Percentiles rank a stretch among this genome's conserved stretches.
Conservation (phyloP, 2,113 vertebrate species). For the Oxyura jamaicensis region DNA sequence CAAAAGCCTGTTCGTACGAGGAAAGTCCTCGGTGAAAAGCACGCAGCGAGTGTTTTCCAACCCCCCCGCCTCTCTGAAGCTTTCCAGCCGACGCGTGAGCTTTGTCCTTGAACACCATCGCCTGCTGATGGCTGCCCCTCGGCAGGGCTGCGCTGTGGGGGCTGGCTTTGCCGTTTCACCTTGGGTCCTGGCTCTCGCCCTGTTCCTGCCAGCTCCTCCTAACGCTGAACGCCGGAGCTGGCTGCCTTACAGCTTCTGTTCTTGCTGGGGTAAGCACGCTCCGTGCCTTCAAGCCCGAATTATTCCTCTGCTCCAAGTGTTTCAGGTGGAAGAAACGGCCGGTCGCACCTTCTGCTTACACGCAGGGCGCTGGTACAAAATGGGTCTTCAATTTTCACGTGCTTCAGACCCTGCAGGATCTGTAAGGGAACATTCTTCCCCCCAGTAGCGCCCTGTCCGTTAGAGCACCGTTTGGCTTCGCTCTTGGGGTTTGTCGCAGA, state of each 20-base stretch:
- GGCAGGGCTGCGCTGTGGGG: background rate
- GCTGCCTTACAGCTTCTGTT: background rate
- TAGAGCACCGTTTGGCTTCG: background rate
- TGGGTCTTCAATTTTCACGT: background rate
- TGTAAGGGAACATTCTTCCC: background rate
- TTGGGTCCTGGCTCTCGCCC: background rate
- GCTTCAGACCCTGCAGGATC: background rate
- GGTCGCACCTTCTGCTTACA: background rate
- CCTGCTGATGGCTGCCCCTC: background rate
- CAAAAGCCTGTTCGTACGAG: background rate
- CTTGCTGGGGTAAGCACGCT: background rate
- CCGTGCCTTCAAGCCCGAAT: background rate
- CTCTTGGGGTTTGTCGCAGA: background rate
- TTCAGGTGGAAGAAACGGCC: slow-evolving; percentile 6
- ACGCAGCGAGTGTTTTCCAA: rapidly evolving
- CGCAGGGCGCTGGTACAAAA: background rate
- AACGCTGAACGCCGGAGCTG: slow-evolving; percentile 4
- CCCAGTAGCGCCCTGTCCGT: background rate
- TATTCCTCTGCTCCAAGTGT: background rate
- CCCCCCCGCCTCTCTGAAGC: rapidly evolving
- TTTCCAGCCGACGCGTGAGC: rapidly evolving
- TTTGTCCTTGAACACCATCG: rapidly evolving
- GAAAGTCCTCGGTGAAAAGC: background rate
- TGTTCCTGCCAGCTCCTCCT: background rate
- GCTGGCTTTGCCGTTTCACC: background rate